Base-by-base conservation (phyloP, 92 coral and sea anemone species). In the Porites cylindrica region DNA sequence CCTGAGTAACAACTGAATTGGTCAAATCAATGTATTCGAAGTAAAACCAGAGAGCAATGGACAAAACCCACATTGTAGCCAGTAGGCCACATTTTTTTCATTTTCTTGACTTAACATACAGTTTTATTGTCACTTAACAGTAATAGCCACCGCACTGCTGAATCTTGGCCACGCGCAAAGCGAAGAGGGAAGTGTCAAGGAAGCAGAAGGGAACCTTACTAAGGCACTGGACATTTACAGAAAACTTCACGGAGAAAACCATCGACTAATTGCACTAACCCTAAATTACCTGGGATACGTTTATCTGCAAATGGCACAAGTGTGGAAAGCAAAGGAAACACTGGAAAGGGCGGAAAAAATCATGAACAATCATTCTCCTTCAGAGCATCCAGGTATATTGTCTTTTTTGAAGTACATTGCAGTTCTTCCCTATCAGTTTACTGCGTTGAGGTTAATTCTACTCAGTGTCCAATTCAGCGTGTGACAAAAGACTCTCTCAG, bases 101-200 rank as follows among this genome's bases (percentile, higher is more conserved):
- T 32, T 32, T 32, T 24, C 26, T 32, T 32, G 4, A 32, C 38
- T 32, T 32, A 2, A 32, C 38, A 32, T 32, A 3, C 29, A 1
- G 8, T 20, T 2, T 18, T 17, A n/a, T 65, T 65, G 9, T 65
- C 16, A 72, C 18, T 10, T 24, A 52, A 21, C 43, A 77, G 81
- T 69, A 17, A 14, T 60, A 7, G 88, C 88, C 61, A 84, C 88
- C 11, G 61, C 62, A 52, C 38, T 74, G 10, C 24, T 72, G 23
- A 84, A 84, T 70, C 82, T 84, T 73, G 88, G 88, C 13, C 72
- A 75, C 38, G 88, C 88, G 0, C 52, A 58, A 47, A 52, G 50
- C 43, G 80, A 84, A 23, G 56, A 61, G 47, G 72, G 88, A 60
- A 63, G 47, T 72, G 72, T 75, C 20, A 59, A 47, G n/a, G 82